Evolutionary conservation across 2,888 invertebrate genomes (phyloP).

Genomic region (Machimus rusticus): DNA sequence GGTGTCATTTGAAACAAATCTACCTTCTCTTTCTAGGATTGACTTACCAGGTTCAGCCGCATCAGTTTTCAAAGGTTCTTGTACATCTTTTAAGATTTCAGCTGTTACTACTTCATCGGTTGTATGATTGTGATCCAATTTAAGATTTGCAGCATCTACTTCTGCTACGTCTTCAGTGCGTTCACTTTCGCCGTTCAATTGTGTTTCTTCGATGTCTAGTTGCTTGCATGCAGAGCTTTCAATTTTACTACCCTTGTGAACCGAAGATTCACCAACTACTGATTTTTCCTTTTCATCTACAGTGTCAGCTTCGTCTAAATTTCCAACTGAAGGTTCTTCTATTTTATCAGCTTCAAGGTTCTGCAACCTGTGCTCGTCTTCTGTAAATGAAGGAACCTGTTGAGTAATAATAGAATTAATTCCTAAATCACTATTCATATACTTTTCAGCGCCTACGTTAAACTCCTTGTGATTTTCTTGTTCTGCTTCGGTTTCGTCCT

Average conservation of each 20-base stretch:
- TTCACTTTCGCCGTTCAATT: not conserved
- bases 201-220: not conserved
- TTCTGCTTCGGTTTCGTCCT: not conserved
- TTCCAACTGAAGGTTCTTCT: not conserved
- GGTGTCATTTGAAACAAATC: not conserved
- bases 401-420: not conserved
- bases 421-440: not conserved
- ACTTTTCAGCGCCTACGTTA: not conserved
- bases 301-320: conserved; percentile 8
- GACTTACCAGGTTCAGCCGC: conserved; percentile 6
- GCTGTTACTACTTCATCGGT: not conserved
- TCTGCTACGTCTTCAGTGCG: not conserved
- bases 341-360: not conserved
- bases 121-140: not conserved
- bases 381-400: conserved; percentile 17
- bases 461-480: not conserved
- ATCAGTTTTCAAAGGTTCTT: not conserved
- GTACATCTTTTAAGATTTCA: not conserved
- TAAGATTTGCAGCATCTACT: not conserved
- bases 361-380: not conserved
- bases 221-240: not conserved
- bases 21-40: not conserved
- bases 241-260: not conserved
- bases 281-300: conserved; percentile 13
- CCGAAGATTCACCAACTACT: conserved; percentile 19